Evolutionary conservation across 2,888 invertebrate genomes (phyloP), one percentile per base, ranked within the genome.

Genomic region (Caenorhabditis sulstoni): DNA sequence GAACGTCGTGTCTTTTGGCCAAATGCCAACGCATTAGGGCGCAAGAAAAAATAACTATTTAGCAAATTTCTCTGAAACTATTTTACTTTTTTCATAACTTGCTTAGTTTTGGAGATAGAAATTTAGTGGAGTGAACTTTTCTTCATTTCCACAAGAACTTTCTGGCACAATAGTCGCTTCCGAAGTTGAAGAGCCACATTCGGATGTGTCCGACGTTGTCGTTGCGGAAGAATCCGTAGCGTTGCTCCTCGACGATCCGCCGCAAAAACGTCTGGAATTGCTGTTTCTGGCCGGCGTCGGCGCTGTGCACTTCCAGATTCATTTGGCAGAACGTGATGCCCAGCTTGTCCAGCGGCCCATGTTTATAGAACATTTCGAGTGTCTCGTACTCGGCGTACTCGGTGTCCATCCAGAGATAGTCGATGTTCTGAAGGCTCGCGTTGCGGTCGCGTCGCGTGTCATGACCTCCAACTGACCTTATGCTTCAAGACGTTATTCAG

Each of bases 331-430:
- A 53, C 11, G 29, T 20, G 20, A 71, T 71, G 0, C 20, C 49
- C 3, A 14, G 3, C 11, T 62, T 7, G 14, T 62, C 62, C 1
- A 71, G 23, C 20, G 39, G 23, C 2, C 62, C 71, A 22, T 57
- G 14, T 45, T 18, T 45, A 23, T 62, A 71, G 58, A 71, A 71
- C 35, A 47, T 45, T 16, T 71, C 71, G 14, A 71, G 41, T 4
- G 53, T 16, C 9, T 47, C 49, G 50, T 62, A 71, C 39, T 71
- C 71, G 9, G 71, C 49, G 55, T 57, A 53, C 39, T 71, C 71
- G 12, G 62, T 12, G 53, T 71, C 71, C 55, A 71, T 52, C 71
- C 71, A 71, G 8, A 71, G 20, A 41, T 62, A 41, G 16, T 71
- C 71, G 29, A 49, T 35, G 9, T 55, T 55, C n/a, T n/a, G n/a